These are phyloP conservation scores for Apogon hyalosoma DNA, from an alignment of 2,797 vertebrate genomes.

Conservation along the genomic window DNA sequence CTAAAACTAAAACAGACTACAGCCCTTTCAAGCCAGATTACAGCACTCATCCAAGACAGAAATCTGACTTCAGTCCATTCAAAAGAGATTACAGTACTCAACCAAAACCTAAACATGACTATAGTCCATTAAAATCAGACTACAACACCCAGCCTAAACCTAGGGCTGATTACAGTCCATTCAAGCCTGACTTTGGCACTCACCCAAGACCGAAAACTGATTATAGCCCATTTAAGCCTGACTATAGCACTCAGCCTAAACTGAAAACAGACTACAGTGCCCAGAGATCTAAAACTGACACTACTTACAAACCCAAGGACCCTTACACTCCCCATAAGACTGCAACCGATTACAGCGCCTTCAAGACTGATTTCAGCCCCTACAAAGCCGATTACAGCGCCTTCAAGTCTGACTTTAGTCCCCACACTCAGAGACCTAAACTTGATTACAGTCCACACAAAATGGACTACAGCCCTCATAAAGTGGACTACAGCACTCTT, in stretches of 20 bases:
- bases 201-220: constrained; percentile 79
- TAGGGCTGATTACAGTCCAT: constrained; percentile 80
- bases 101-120: constrained; percentile 82
- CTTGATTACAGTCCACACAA: constrained; percentile 84
- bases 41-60: constrained; percentile 80
- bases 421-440: constrained; percentile 80
- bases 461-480: constrained; percentile 81
- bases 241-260: constrained; percentile 83
- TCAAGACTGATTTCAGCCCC: constrained; percentile 80
- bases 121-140: constrained; percentile 82
- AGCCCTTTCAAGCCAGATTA: constrained; percentile 84
- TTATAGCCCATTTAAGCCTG: constrained; percentile 79
- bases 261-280: constrained; percentile 78
- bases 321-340: constrained; percentile 78
- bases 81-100: constrained; percentile 83
- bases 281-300: constrained; percentile 79
- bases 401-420: constrained; percentile 83
- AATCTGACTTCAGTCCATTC: constrained; percentile 81
- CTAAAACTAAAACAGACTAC: constrained; percentile 79
- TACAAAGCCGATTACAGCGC: constrained; percentile 82
- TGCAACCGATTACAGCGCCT: constrained; percentile 77
- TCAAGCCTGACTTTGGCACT: constrained; percentile 79
- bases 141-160: constrained; percentile 76
- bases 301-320: constrained; percentile 76
- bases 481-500: constrained; percentile 80